Evolutionary conservation across 2,888 invertebrate genomes (phyloP).

Genomic region (Synanthedon vespiformis): DNA sequence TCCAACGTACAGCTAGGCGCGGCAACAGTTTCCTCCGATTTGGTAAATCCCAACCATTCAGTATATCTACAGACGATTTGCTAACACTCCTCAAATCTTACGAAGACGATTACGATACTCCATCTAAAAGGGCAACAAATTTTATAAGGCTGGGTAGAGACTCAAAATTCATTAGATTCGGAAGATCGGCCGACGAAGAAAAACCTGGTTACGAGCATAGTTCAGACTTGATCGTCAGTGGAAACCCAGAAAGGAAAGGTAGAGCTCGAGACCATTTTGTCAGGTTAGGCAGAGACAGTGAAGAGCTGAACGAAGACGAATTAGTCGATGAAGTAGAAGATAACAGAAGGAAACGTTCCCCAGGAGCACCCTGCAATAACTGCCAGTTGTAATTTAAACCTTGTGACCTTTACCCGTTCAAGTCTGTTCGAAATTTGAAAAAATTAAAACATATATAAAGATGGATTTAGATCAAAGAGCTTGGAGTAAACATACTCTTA

Average conservation of each 20-base stretch:
- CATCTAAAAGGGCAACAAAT: constrained; percentile 39
- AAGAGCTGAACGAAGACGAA: constrained; percentile 37
- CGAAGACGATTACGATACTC: constrained; percentile 46
- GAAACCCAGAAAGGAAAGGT: constrained; percentile 48
- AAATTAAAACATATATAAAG: no score
- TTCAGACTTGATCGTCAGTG: constrained; percentile 30
- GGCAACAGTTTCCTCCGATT: constrained; percentile 57
- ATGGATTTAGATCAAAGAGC: no score
- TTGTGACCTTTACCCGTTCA: constrained; percentile 7
- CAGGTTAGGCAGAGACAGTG: constrained; percentile 53
- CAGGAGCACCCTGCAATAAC: constrained; percentile 31
- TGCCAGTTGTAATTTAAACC: constrained; percentile 40
- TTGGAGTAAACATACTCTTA: no score
- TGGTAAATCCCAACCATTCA: constrained; percentile 47
- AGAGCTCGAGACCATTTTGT: constrained; percentile 57
- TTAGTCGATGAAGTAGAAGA: constrained; percentile 29
- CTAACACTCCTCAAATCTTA: constrained; percentile 43
- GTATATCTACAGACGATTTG: constrained; percentile 47
- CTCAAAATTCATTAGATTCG: constrained; percentile 62
- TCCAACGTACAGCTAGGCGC: constrained; percentile 37
- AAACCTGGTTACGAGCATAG: constrained; percentile 29
- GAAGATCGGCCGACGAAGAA: constrained; percentile 43
- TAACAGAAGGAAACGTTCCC: constrained; percentile 41
- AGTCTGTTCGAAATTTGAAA: not conserved
- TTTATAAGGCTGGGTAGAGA: constrained; percentile 55